These are phyloP conservation scores for Dipodomys spectabilis DNA, from an alignment of 2,113 vertebrate genomes.

Conservation along the genomic window DNA sequence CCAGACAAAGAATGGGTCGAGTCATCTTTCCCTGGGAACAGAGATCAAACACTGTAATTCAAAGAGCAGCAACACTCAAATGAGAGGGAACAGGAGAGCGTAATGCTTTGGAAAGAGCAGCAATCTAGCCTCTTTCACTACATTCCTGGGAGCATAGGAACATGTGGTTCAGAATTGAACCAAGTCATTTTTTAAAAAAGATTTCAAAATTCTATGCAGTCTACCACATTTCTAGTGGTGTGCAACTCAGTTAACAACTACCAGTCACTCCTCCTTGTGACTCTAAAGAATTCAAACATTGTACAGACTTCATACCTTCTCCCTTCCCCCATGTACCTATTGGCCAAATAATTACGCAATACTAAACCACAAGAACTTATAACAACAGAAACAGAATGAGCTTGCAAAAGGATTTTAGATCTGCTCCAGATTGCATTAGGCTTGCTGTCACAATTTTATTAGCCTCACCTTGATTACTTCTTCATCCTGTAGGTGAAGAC, in stretches of 20 bases:
- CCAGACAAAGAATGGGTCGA: not conserved
- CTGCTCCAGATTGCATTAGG: slow-evolving; percentile 21
- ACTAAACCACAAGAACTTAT: slow-evolving; percentile 22
- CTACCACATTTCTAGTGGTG: not conserved
- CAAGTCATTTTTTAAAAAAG: not conserved
- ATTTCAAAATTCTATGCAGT: not conserved
- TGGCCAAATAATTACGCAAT: not conserved
- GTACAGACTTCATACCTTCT: not conserved
- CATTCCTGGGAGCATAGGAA: not conserved
- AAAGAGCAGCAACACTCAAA: not conserved
- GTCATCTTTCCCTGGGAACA: slow-evolving; percentile 7
- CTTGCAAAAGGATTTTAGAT: not conserved
- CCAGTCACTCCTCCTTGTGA: not conserved
- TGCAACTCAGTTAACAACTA: not conserved
- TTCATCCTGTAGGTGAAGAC: not conserved
- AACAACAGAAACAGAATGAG: not conserved
- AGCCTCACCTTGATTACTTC: not conserved
- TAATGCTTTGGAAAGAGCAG: not conserved
- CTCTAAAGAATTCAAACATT: slow-evolving; percentile 47
- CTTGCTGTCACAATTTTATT: slow-evolving; percentile 37
- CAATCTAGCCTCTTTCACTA: not conserved
- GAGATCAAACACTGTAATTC: slow-evolving; percentile 36
- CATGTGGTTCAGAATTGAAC: not conserved
- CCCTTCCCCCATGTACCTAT: too few species aligned
- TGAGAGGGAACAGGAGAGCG: not conserved